phyloP scores from a whole-genome alignment of 2,113 vertebrate species.

The zebrafish (Danio rerio) region GRCz12tu NC_133190.1:9640001-9640500 shows the following conservation, averaged over 20 bases:
- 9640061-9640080: constrained; percentile 60
- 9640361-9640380: constrained; percentile 37
- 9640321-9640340: constrained; percentile 39
- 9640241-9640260: constrained; percentile 31
- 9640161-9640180: constrained; percentile 33
- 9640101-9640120: constrained; percentile 84
- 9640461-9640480: not conserved
- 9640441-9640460: constrained; percentile 63
- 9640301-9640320: constrained; percentile 43
- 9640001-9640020: not conserved
- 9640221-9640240: constrained; percentile 19
- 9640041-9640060: constrained; percentile 42
- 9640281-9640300: constrained; percentile 25
- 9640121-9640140: constrained; percentile 75
- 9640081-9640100: constrained; percentile 78
- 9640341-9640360: constrained; percentile 25
- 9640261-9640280: constrained; percentile 1
- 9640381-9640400: constrained; percentile 7
- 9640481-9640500: not conserved
- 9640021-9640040: constrained; percentile 36
- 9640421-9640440: constrained; percentile 59
- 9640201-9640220: constrained; percentile 39
- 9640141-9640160: constrained; percentile 73
- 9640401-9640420: constrained; percentile 8
- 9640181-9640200: constrained; percentile 54